Evolutionary conservation across 1,140 invertebrate genomes (phyloP).

Genomic region (Vanessa atalanta): DNA sequence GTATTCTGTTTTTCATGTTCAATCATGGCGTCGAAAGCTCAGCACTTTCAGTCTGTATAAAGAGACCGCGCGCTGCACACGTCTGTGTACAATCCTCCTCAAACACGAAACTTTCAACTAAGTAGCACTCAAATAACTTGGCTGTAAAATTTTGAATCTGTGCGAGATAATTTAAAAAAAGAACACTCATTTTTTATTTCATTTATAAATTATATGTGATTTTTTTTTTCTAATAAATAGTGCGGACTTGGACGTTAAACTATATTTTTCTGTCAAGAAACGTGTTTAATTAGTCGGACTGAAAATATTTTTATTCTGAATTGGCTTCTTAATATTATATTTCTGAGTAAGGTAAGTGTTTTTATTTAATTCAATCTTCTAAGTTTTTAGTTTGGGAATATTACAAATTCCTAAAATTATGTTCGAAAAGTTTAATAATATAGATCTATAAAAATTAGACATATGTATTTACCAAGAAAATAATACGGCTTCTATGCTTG

Average conservation of each 20-base stretch:
- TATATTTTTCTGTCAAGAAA: too few relatives aligned
- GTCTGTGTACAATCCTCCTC: background rate
- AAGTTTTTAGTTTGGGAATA: background rate
- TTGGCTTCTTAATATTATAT: too few relatives aligned
- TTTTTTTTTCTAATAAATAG: background rate
- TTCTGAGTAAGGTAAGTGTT: too few relatives aligned
- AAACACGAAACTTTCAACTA: background rate
- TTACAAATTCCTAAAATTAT: background rate
- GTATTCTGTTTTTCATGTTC: background rate
- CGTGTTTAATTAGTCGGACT: too few relatives aligned
- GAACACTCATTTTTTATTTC: background rate
- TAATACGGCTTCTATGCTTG: too few relatives aligned
- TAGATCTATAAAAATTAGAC: too few relatives aligned
- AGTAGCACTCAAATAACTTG: background rate
- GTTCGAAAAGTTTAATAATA: background rate
- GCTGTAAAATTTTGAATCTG: background rate
- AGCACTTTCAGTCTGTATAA: slow-evolving; percentile 28
- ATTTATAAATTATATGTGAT: background rate
- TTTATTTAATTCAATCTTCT: background rate
- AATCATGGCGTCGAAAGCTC: slow-evolving; percentile 26
- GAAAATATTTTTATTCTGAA: too few relatives aligned
- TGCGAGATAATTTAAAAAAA: background rate
- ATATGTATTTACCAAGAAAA: too few relatives aligned
- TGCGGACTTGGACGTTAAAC: too few relatives aligned
- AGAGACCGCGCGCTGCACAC: slow-evolving; percentile 29